Base-by-base conservation (phyloP, 2,797 vertebrate genomes). In the Hyperoplus lanceolatus region DNA sequence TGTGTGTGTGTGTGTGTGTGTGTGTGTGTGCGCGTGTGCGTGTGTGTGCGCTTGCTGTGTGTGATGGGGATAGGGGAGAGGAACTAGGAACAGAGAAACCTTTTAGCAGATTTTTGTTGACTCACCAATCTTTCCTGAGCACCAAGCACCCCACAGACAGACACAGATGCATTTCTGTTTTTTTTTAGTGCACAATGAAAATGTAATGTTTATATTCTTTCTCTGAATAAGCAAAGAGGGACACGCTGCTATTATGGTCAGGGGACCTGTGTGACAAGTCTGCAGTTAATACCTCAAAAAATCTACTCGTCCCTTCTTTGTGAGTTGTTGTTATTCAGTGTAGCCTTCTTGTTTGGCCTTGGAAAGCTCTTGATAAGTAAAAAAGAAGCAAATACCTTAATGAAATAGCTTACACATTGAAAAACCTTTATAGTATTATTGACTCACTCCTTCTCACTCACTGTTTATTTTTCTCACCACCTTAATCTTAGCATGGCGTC, bases 41-140 rank as follows among this genome's bases (percentile, higher is more conserved):
- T 64, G 29, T 2, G 29, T 3, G 29, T 3, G 29, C 29, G 29
- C 29, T 29, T 29, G 29, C 29, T 29, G 29, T 29, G 29, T 29
- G 29, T 29, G 29, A 29, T 29, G 29, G 29, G 29, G 54, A 13
- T 73, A 18, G 14, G 42, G 39, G 48, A 50, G 56, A 73, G 51
- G 15, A 72, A 65, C 49, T 73, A 63, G 71, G 64, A 81, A 86
- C 81, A 90, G 82, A 75, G 43, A 78, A 82, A 87, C 79, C 79
- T 85, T 89, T 92, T 71, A 86, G 78, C 63, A 50, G 63, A 68
- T 77, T 88, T 90, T 74, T 89, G 82, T 92, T 88, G 73, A 84
- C 79, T 92, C 87, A 72, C 75, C 72, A 79, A 45, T 85, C 82
- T 87, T 87, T 72, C 81, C 73, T 77, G 77, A 73, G 70, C 36